These are phyloP conservation scores for Loris lydekkerianus DNA, from an alignment of 2,797 vertebrate species.

Conservation along the genomic window DNA sequence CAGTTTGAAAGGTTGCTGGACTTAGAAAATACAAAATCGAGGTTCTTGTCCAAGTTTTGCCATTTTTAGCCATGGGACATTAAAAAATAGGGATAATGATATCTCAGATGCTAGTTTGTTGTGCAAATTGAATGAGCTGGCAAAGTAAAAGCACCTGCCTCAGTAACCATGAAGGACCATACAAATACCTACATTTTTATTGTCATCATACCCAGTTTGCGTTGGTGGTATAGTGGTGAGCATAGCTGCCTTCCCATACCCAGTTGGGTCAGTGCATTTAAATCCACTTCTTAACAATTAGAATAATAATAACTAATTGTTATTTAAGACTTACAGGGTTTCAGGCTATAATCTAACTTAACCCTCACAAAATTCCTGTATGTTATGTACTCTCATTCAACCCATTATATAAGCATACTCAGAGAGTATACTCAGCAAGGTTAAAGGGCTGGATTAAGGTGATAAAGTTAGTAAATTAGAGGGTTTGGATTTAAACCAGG, in stretches of 20 bases:
- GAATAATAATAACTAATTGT: background rate
- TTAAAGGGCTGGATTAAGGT: background rate
- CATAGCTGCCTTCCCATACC: constrained; percentile 90
- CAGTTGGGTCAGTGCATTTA: background rate
- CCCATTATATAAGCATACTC: background rate
- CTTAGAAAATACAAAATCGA: constrained; percentile 21
- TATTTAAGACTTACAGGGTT: background rate
- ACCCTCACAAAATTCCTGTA: background rate
- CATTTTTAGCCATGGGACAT: background rate
- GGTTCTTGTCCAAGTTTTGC: background rate
- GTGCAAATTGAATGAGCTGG: background rate
- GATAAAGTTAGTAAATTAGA: background rate
- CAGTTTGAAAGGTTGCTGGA: background rate
- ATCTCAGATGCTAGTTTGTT: background rate
- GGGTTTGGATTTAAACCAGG: background rate
- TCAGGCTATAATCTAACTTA: constrained; percentile 9
- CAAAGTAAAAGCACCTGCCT: background rate
- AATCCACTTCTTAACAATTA: background rate
- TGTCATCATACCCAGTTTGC: constrained; percentile 3
- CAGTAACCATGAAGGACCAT: background rate
- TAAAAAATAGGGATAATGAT: background rate
- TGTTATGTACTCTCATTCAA: background rate
- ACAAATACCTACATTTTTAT: background rate
- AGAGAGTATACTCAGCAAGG: background rate
- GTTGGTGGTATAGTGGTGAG: constrained; percentile 91